Percentiles rank a stretch among this genome's conserved stretches.
Evolutionary conservation across 92 coral and sea anemone species (phyloP).

Genomic region (Plumapathes pennacea): DNA sequence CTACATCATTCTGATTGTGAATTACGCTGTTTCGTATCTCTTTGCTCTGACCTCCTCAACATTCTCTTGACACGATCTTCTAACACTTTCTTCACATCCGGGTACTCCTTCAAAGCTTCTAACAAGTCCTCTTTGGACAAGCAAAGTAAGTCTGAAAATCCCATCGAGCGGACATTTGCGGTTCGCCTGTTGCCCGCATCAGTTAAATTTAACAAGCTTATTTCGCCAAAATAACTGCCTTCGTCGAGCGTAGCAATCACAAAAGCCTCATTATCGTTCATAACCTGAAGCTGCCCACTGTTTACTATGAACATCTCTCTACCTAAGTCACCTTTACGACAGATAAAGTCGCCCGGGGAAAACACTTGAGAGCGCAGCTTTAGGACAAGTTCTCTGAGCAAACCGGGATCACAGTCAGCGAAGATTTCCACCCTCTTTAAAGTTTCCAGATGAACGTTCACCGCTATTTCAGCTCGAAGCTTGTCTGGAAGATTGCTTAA

Average conservation of each 20-base stretch:
- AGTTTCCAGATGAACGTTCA: constrained; percentile 72
- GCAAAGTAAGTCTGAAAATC: constrained; percentile 76
- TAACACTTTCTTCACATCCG: constrained; percentile 69
- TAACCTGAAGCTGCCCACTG: constrained; percentile 80
- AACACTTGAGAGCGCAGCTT: constrained; percentile 73
- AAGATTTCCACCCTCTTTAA: constrained; percentile 71
- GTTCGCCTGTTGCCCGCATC: constrained; percentile 82
- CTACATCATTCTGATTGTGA: too few relatives aligned
- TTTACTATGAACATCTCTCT: constrained; percentile 82
- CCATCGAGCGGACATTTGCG: constrained; percentile 74
- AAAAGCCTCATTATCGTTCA: constrained; percentile 55
- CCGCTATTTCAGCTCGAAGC: constrained; percentile 73
- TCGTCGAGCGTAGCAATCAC: constrained; percentile 73
- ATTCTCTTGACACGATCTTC: constrained; percentile 63
- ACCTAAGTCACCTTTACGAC: constrained; percentile 84
- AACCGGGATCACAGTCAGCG: constrained; percentile 83
- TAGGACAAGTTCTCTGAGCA: constrained; percentile 71
- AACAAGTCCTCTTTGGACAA: constrained; percentile 76
- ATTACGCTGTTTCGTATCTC: too few relatives aligned
- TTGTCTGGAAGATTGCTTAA: constrained; percentile 61
- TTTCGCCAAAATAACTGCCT: constrained; percentile 90
- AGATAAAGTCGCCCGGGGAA: constrained; percentile 86
- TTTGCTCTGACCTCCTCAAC: constrained; percentile 38
- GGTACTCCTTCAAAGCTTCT: constrained; percentile 69
- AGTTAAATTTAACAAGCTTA: constrained; percentile 72